Base-by-base conservation (phyloP, 1,140 invertebrate genomes). In the Drosophila santomea region DNA sequence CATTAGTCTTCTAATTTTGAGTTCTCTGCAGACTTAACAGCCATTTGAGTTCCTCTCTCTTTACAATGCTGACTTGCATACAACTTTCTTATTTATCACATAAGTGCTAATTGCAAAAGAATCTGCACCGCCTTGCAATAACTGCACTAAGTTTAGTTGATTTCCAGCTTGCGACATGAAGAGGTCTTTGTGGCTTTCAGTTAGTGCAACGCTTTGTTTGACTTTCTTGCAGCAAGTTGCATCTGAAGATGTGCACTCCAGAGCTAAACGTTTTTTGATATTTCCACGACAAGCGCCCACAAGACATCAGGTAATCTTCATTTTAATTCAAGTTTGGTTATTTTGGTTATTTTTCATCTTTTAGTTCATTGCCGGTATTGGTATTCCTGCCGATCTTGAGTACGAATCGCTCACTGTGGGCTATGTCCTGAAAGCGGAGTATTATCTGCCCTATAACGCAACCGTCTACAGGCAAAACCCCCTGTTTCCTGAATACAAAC, bases 221-320 rank as follows among this genome's bases (percentile, higher is more conserved):
- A 7, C 4, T 2, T 6, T 63, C 0, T 11, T 20, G 1, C 17
- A n/a, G 4, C 20, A 59, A 36, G 35, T 6, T 2, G 2, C 25
- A 36, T 7, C 20, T 3, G 5, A 11, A 43, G 17, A 51, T 51
- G 36, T 51, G n/a, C 3, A 14, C 11, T 17, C n/a, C 2, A 62
- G 63, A 25, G 28, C 11, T 11, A 67, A 63, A 41, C 58, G 63
- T 1, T 67, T 62, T 36, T 63, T 67, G 47, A 67, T 67, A 63
- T 67, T 67, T 62, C 58, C 63, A 0, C 58, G 59, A 0, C 63
- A 67, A 43, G 58, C 63, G 32, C 63, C 63, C 1, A 67, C 63
- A 14, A 62, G 63, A 8, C 63, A 67, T n/a, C 63, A 67, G 36
- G 63, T 67, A 67, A 14, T 12, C 10, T 3, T 2, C 4, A 2